Conservation (phyloP, 2,113 vertebrate genomes). For the Hepsetus odoe region DNA sequence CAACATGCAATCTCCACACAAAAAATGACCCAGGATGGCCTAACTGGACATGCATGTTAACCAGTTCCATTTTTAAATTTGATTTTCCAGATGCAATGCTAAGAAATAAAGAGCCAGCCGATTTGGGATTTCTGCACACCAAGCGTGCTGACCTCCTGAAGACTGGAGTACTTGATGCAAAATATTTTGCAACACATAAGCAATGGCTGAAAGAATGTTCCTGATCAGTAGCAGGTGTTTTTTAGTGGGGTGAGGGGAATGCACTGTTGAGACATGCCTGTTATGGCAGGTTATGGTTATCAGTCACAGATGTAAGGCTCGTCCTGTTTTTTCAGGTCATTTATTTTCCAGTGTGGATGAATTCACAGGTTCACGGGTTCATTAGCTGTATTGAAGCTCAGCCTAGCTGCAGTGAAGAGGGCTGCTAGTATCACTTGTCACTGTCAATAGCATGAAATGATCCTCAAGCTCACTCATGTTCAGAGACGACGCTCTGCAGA, state of each 20-base stretch:
- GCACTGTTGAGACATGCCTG: neutral
- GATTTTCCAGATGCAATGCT: neutral
- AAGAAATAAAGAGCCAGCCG: neutral
- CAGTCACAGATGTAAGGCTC: neutral
- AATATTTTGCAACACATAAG: neutral
- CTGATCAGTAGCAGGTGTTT: neutral
- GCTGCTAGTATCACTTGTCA: conserved; percentile 15
- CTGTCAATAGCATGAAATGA: conserved; percentile 51
- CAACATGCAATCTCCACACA: too few relatives aligned
- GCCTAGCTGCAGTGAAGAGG: neutral
- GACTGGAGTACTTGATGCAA: neutral
- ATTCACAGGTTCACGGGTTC: neutral
- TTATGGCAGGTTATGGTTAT: neutral
- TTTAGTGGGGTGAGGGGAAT: neutral
- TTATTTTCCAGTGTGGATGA: neutral
- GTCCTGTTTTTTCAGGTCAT: neutral
- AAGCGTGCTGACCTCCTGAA: neutral
- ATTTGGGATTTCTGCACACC: neutral
- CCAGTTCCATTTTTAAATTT: too few relatives aligned
- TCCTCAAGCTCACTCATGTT: conserved; percentile 14
- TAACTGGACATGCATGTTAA: too few relatives aligned
- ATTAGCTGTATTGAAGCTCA: neutral
- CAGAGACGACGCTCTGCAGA: conserved; percentile 5
- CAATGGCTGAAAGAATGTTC: neutral
- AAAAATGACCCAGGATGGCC: too few relatives aligned